Conservation (phyloP, 2,888 invertebrate species). For the Spilosoma lubricipeda region DNA sequence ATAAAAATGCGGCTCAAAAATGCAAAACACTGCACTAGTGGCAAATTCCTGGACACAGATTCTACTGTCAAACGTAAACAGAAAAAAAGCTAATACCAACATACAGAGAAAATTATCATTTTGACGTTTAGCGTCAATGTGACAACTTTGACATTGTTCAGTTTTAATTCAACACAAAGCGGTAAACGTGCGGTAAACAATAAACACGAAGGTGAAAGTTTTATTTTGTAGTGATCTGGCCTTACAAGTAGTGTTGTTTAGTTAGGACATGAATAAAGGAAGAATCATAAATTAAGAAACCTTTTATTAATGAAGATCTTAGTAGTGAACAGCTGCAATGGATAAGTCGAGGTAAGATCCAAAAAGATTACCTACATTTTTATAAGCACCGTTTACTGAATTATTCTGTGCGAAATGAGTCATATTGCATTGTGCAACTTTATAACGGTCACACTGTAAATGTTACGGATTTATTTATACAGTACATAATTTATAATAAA, state of each 20-base stretch:
- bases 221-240: conserved; percentile 27
- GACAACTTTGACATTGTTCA: conserved; percentile 17
- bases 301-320: conserved; percentile 16
- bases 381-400: conserved; percentile 32
- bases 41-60: neutral
- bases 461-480: conserved; percentile 36
- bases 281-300: conserved; percentile 14
- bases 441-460: conserved; percentile 42
- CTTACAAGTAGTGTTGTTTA: conserved; percentile 29
- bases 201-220: conserved; percentile 54
- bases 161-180: conserved; percentile 38
- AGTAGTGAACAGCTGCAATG: conserved; percentile 36
- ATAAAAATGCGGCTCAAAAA: no score
- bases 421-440: conserved; percentile 50
- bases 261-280: conserved; percentile 16
- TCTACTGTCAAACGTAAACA: neutral
- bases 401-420: conserved; percentile 44
- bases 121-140: conserved; percentile 16
- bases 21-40: no score
- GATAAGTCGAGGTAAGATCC: conserved; percentile 57
- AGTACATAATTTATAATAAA: conserved; percentile 22
- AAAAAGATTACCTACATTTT: conserved; percentile 27
- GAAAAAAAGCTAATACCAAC: neutral
- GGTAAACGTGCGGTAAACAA: conserved; percentile 38
- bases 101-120: conserved; percentile 13